These are phyloP conservation scores for Paralichthys olivaceus DNA, from an alignment of 2,113 vertebrate species.

Conservation along the genomic window DNA sequence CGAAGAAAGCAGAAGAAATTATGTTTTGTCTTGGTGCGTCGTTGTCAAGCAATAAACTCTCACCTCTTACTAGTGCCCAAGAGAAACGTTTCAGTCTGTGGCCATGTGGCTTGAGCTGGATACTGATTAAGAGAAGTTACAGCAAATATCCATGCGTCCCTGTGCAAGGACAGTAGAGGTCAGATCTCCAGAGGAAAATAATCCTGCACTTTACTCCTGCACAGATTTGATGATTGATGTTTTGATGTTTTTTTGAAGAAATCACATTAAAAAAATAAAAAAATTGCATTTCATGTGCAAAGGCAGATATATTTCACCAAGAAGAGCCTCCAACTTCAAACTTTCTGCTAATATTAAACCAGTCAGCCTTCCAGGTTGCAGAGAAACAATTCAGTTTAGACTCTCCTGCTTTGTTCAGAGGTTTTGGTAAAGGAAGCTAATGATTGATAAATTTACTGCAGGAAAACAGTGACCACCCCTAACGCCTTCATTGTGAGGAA, in stretches of 20 bases:
- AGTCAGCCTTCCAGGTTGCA: background rate
- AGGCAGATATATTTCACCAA: background rate
- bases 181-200: background rate
- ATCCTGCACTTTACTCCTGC: background rate
- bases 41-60: background rate
- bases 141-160: background rate
- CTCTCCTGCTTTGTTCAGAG: background rate
- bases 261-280: no score
- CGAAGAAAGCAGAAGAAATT: background rate
- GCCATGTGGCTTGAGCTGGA: background rate
- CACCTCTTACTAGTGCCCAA: background rate
- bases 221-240: background rate
- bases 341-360: background rate
- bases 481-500: conserved; percentile 43
- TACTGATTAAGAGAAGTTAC: background rate
- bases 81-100: background rate
- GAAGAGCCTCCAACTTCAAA: no score
- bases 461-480: conserved; percentile 10
- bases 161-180: background rate
- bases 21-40: conserved; percentile 8
- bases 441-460: conserved; percentile 35
- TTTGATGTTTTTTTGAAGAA: background rate
- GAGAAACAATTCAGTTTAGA: conserved; percentile 3
- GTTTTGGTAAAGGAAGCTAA: conserved; percentile 11
- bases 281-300: background rate